Evolutionary conservation across 2,797 vertebrate genomes (phyloP).

Genomic region (Lutjanus campechanus): DNA sequence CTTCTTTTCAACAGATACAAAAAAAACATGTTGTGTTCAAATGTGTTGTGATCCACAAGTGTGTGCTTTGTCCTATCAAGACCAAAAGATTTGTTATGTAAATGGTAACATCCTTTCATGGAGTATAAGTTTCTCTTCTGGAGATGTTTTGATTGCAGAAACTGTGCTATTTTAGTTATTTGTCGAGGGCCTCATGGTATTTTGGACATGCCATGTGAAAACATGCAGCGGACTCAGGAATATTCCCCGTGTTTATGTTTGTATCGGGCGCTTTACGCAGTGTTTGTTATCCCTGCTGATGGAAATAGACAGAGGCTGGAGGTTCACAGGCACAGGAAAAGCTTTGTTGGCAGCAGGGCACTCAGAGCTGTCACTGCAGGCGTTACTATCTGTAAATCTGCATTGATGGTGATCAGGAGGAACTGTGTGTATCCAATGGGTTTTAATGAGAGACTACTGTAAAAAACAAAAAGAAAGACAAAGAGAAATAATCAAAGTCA

Average conservation of each 20-base stretch:
- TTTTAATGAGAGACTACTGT: slow-evolving; percentile 62
- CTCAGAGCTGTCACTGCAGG: slow-evolving; percentile 44
- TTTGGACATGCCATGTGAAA: slow-evolving; percentile 76
- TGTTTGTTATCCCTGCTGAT: slow-evolving; percentile 79
- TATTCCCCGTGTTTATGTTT: slow-evolving; percentile 75
- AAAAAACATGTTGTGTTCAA: slow-evolving; percentile 10
- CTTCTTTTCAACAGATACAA: background rate
- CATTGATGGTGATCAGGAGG: slow-evolving; percentile 34
- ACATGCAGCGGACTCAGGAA: slow-evolving; percentile 67
- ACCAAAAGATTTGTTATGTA: slow-evolving; percentile 33
- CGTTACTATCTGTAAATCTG: slow-evolving; percentile 44
- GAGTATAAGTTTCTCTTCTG: slow-evolving; percentile 23
- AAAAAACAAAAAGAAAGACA: slow-evolving; percentile 37
- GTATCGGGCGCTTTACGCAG: slow-evolving; percentile 61
- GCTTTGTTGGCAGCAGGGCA: slow-evolving; percentile 50
- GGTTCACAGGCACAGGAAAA: slow-evolving; percentile 76
- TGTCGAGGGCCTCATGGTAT: slow-evolving; percentile 71
- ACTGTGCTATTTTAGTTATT: slow-evolving; percentile 76
- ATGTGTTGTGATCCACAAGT: background rate
- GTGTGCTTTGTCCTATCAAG: slow-evolving; percentile 11
- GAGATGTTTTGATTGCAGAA: slow-evolving; percentile 70
- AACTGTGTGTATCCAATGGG: slow-evolving; percentile 37
- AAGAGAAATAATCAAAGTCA: slow-evolving; percentile 50
- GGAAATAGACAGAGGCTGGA: slow-evolving; percentile 75
- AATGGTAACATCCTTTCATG: slow-evolving; percentile 33